A percentile compares a stretch with the other conserved stretches of the same genome.
These are phyloP conservation scores for Brenthis ino DNA, from an alignment of 2,888 invertebrate genomes.

Conservation along the genomic window DNA sequence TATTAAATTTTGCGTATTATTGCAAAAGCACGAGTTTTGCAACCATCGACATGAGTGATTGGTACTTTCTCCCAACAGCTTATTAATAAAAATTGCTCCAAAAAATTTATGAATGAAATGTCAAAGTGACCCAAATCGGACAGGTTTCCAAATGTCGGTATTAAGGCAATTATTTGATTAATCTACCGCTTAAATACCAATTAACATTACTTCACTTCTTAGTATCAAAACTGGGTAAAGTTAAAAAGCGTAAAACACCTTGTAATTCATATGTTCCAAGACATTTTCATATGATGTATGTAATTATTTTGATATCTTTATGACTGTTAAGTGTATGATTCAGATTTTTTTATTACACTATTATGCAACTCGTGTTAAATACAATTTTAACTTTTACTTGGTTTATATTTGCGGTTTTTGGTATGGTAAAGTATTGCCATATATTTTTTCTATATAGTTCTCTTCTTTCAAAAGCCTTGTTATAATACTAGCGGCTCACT, in stretches of 20 bases:
- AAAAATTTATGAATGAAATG: conserved; percentile 35
- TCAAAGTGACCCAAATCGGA: conserved; percentile 20
- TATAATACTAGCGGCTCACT: too few species aligned
- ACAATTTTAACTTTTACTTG: too few species aligned
- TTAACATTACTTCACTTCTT: conserved; percentile 36
- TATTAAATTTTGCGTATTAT: too few species aligned
- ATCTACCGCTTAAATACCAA: conserved; percentile 37
- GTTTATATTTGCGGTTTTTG: too few species aligned
- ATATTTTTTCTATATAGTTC: too few species aligned
- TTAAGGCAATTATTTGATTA: conserved; percentile 36
- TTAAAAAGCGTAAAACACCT: conserved; percentile 31
- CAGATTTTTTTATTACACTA: too few species aligned
- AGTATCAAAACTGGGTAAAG: conserved; percentile 15
- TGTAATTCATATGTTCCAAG: conserved; percentile 27
- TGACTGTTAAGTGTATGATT: neutral
- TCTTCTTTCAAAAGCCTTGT: neutral
- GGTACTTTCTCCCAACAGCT: conserved; percentile 8
- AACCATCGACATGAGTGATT: conserved; percentile 5
- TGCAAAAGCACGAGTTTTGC: neutral
- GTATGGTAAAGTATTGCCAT: too few species aligned
- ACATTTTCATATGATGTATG: conserved; percentile 19
- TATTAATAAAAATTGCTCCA: conserved; percentile 28
- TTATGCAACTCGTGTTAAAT: too few species aligned
- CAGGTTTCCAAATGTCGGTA: conserved; percentile 23
- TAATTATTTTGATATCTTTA: conserved; percentile 17